Evolutionary conservation across 2,797 vertebrate species (phyloP).

Genomic region (Myotis pilosus): DNA sequence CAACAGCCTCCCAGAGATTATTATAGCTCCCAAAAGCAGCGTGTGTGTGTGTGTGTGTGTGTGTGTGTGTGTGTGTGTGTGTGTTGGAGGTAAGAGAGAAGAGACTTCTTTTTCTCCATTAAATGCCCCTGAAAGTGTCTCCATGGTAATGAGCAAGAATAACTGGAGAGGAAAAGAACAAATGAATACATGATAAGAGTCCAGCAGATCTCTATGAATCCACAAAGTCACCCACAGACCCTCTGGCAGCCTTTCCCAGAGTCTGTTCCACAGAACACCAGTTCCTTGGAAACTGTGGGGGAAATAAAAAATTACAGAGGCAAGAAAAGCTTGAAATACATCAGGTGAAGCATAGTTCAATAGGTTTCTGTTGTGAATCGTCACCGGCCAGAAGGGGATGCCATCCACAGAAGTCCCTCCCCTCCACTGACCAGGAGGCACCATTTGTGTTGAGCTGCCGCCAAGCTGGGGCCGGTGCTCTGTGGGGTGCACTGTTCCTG

Average conservation of each 20-base stretch:
- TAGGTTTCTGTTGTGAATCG: neutral
- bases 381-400: neutral
- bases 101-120: neutral
- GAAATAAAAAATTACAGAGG: neutral
- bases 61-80: neutral
- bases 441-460: neutral
- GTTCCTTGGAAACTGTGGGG: neutral
- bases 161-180: neutral
- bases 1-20: neutral
- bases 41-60: neutral
- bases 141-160: slow-evolving; percentile 34
- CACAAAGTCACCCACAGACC: neutral
- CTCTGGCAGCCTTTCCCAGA: neutral
- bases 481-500: neutral
- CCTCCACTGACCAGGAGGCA: neutral
- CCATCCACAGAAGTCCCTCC: neutral
- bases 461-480: neutral
- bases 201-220: neutral
- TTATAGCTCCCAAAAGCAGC: neutral
- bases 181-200: neutral
- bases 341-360: neutral
- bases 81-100: neutral
- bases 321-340: neutral
- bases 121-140: slow-evolving; percentile 15
- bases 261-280: neutral